Evolutionary conservation across 2,797 vertebrate genomes (phyloP).

Genomic region (Megalops cyprinoides): DNA sequence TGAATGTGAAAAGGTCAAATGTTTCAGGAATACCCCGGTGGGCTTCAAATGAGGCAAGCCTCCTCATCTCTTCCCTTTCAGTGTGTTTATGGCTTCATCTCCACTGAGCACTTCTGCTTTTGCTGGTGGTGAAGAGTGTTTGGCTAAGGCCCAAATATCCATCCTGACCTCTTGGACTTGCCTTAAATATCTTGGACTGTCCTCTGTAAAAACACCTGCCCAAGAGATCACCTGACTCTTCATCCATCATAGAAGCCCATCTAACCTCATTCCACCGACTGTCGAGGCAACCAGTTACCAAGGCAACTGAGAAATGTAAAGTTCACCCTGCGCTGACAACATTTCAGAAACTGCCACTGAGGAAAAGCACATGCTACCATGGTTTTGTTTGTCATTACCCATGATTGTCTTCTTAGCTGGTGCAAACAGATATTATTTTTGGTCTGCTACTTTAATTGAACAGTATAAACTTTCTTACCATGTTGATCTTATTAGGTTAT

Average conservation of each 20-base stretch:
- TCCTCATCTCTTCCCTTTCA: not conserved
- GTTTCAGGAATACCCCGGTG: constrained; percentile 12
- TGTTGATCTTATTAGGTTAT: not conserved
- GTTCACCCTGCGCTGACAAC: not conserved
- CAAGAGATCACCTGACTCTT: not conserved
- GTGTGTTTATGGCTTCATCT: not conserved
- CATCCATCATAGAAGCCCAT: not conserved
- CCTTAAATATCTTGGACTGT: constrained; percentile 5
- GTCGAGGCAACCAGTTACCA: not conserved
- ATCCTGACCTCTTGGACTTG: not conserved
- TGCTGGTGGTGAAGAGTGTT: not conserved
- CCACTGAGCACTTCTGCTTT: not conserved
- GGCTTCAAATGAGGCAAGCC: not conserved
- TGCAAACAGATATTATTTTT: not conserved
- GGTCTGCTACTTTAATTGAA: not conserved
- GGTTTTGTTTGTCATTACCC: too few species aligned
- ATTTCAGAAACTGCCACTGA: not conserved
- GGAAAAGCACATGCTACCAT: not conserved
- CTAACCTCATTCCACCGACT: not conserved
- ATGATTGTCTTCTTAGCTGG: not conserved
- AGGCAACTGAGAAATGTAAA: constrained; percentile 9
- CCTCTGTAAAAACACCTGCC: not conserved
- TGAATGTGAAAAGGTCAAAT: constrained; percentile 36
- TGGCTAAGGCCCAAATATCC: not conserved
- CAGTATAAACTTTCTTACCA: not conserved